Evolutionary conservation across 2,113 vertebrate genomes (phyloP), one percentile per base, ranked within the genome.

Genomic region (Anarhynchus alexandrinus): DNA sequence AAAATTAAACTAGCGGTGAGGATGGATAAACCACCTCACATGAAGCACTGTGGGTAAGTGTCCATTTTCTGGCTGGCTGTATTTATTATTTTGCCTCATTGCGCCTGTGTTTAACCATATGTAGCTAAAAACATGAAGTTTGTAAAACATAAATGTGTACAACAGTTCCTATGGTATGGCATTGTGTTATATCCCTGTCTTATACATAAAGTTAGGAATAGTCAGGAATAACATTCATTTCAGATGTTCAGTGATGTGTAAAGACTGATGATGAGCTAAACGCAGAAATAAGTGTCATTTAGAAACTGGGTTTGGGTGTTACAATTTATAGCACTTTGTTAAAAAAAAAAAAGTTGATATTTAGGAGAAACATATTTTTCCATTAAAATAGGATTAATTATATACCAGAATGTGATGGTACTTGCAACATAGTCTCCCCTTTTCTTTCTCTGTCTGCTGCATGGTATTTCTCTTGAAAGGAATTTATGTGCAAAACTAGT

Each of bases 1-100:
- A 99, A 98, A 97, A 99, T 99, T 95, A 99, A 99, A 91, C 97
- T 99, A 96, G 99, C 99, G 0, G 99, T 99, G 42, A 98, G 99
- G 81, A 99, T 99, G 99, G 99, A 99, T 98, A 99, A 99, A 82
- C 99, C 99, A 20, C 98, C 99, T 93, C 99, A 99, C 96, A 98
- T 99, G 99, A 99, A 99, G 94, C 99, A 99, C 93, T 99, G 99
- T 89, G 99, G 99, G 99, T 99, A 96, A 98, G 99, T 96, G 36
- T 77, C 47, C 22, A 2, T 69, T 94, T 88, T 83, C 30, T 72
- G 52, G 6, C 36, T 36, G 5, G 18, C 22, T 82, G 18, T 49
- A 18, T 86, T 26, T 93, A 52, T 77, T 93, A 42, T 79, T 72
- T 93, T 94, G 25, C 34, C 20, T 77, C 52, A 14, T 30, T 74